A percentile compares a stretch with the other conserved stretches of the same genome.
phyloP scores from a whole-genome alignment of 1,140 invertebrate genomes.

The Diploscapter pachys region DNA sequence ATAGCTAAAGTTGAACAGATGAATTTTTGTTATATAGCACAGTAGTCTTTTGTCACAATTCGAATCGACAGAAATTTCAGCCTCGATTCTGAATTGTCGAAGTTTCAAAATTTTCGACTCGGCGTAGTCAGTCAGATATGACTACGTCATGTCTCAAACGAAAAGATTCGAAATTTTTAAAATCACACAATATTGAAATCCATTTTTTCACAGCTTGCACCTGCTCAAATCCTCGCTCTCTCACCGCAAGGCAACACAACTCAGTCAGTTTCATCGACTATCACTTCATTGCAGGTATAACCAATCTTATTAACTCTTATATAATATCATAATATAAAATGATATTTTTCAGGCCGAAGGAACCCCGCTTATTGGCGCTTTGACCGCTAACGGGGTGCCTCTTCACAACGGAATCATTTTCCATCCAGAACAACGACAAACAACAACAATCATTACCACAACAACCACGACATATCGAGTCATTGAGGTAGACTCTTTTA shows the following conservation, averaged over 20 bases:
- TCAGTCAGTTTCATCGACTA: conserved; percentile 33
- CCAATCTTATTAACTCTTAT: not conserved
- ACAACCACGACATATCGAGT: conserved; percentile 35
- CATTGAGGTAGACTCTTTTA: not conserved
- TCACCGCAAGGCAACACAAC: conserved; percentile 34
- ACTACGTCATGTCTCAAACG: too few relatives aligned
- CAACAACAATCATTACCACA: conserved; percentile 38
- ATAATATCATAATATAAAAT: not conserved
- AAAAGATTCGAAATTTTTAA: too few relatives aligned
- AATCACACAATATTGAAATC: not conserved
- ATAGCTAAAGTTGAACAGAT: too few relatives aligned
- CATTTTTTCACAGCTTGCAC: conserved; percentile 10
- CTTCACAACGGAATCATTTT: conserved; percentile 33
- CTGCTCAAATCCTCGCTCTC: conserved; percentile 29
- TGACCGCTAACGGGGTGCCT: conserved; percentile 35
- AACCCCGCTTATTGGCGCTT: conserved; percentile 32
- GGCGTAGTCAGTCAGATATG: too few relatives aligned
- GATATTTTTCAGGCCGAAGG: conserved; percentile 22
- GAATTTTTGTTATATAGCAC: too few relatives aligned
- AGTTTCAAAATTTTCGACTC: too few relatives aligned
- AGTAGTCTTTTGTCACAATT: too few relatives aligned
- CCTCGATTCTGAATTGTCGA: too few relatives aligned
- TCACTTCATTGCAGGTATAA: conserved; percentile 21
- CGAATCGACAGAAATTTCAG: too few relatives aligned
- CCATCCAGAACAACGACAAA: conserved; percentile 32